Percentiles rank a stretch among this genome's conserved stretches.
Conservation (phyloP, 2,888 invertebrate genomes). For the Gasteruption jaculator region DNA sequence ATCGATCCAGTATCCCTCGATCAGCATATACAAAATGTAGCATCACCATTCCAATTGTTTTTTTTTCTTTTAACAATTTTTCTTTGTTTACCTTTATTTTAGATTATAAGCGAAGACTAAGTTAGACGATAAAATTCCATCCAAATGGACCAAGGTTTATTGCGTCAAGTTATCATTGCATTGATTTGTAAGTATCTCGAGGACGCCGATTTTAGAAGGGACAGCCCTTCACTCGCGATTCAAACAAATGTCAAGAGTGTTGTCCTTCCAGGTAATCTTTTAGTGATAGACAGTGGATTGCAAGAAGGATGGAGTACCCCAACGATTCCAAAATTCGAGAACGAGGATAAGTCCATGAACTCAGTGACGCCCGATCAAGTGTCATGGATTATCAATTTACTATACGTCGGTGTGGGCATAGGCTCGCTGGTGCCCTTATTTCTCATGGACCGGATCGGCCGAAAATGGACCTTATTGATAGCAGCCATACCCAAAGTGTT, state of each 20-base stretch:
- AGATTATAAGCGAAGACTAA: no score
- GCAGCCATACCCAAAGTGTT: conserved; percentile 43
- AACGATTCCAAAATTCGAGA: conserved; percentile 41
- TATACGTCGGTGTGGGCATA: conserved; percentile 43
- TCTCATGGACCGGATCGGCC: conserved; percentile 44
- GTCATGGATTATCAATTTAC: conserved; percentile 39
- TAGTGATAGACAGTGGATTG: conserved; percentile 46
- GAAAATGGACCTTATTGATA: conserved; percentile 43
- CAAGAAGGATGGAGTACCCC: conserved; percentile 49
- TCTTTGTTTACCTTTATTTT: no score
- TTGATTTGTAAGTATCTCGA: conserved; percentile 42
- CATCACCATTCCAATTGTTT: no score
- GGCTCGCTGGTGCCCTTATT: conserved; percentile 42
- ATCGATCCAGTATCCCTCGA: no score
- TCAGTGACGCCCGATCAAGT: conserved; percentile 28
- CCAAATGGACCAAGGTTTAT: conserved; percentile 40
- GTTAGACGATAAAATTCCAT: no score
- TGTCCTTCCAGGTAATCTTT: conserved; percentile 39
- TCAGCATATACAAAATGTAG: no score
- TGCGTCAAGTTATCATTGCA: conserved; percentile 43
- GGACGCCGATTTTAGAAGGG: conserved; percentile 1
- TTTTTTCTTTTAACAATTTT: no score
- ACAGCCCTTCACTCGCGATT: conserved; percentile 3
- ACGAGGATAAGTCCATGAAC: conserved; percentile 32
- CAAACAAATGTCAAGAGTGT: background rate